Evolutionary conservation across 2,888 invertebrate genomes (phyloP).

Genomic region (Dicyrtoma fusca): DNA sequence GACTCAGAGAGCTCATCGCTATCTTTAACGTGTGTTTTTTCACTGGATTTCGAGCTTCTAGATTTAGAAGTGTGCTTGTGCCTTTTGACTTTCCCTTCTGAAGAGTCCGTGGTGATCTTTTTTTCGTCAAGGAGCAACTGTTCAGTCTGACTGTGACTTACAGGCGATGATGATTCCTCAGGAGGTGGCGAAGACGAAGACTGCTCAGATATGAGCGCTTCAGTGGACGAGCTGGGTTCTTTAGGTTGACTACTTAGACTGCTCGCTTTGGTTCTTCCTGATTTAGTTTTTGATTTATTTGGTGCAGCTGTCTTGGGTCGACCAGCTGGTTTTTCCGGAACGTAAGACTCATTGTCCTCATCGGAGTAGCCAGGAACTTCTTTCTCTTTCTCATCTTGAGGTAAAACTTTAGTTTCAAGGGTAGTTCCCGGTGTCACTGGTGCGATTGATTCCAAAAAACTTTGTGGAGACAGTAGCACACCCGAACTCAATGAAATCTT

Average conservation of each 20-base stretch:
- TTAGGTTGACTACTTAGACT: neutral
- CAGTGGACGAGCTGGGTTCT: slow-evolving; percentile 29
- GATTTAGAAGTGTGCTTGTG: neutral
- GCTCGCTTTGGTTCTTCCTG: neutral
- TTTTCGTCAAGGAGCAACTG: neutral
- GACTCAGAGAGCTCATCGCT: neutral
- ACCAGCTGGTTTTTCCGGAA: neutral
- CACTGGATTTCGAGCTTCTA: neutral
- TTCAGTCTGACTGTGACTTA: neutral
- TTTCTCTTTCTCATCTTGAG: neutral
- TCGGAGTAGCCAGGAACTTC: too few species aligned
- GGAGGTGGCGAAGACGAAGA: slow-evolving; percentile 27
- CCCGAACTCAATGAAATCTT: slow-evolving; percentile 2
- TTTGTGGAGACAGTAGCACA: slow-evolving; percentile 17
- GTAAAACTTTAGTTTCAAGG: neutral
- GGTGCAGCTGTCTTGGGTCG: slow-evolving; percentile 25
- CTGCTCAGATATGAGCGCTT: slow-evolving; percentile 29
- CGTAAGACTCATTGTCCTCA: neutral
- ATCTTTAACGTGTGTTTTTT: too few species aligned
- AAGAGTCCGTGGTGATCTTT: neutral
- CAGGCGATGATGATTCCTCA: neutral
- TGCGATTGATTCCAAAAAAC: neutral
- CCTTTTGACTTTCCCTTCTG: too few species aligned
- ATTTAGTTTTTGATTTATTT: slow-evolving; percentile 25
- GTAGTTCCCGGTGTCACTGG: neutral